phyloP scores from a whole-genome alignment of 2,888 invertebrate species.

The Furcula furcula region DNA sequence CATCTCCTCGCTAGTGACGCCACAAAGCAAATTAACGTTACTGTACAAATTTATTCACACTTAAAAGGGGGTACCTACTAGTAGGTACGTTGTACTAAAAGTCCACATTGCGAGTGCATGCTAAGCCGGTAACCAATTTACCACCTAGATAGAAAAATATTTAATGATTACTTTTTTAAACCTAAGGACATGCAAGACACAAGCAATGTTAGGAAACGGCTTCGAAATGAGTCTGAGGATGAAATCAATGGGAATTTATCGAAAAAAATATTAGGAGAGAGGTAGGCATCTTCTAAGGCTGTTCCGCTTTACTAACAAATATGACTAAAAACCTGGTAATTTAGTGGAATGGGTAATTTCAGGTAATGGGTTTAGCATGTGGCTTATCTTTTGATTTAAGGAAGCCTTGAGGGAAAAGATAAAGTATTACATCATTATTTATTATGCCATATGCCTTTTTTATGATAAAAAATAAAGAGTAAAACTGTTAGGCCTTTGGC shows the following conservation, averaged over 20 bases:
- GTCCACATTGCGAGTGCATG: background rate
- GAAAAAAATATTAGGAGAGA: slow-evolving; percentile 55
- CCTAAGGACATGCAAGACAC: slow-evolving; percentile 41
- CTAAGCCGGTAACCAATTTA: no score
- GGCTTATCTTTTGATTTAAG: slow-evolving; percentile 2
- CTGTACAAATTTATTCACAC: background rate
- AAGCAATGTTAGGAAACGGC: slow-evolving; percentile 53
- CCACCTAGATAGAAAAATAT: no score
- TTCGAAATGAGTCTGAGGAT: slow-evolving; percentile 54
- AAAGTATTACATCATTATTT: no score
- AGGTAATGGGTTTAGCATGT: slow-evolving; percentile 22
- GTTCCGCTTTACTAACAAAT: slow-evolving; percentile 8
- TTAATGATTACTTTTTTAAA: slow-evolving; percentile 16
- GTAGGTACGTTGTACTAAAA: background rate
- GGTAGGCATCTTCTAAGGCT: slow-evolving; percentile 38
- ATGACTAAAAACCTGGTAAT: slow-evolving; percentile 3
- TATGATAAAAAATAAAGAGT: no score
- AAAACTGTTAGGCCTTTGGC: no score
- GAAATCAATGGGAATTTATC: slow-evolving; percentile 51
- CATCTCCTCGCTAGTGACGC: slow-evolving; percentile 5
- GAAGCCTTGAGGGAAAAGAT: no score
- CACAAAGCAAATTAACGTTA: background rate
- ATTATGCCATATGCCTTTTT: no score
- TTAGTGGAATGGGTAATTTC: slow-evolving; percentile 13
- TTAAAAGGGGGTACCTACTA: background rate